Evolutionary conservation across 2,888 invertebrate species (phyloP).

Genomic region (Celastrina argiolus): DNA sequence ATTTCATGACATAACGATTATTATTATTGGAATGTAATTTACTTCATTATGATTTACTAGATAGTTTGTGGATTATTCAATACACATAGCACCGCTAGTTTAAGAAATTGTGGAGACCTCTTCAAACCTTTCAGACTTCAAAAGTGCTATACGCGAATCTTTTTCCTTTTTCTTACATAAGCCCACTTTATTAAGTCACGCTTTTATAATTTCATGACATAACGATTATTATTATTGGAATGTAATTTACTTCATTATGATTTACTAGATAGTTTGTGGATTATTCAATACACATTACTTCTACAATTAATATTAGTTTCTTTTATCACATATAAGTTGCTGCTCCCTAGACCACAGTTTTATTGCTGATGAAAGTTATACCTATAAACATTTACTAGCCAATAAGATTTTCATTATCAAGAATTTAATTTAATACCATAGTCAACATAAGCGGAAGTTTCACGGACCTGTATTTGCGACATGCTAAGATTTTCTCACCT

Average conservation of each 20-base stretch:
- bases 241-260: background rate
- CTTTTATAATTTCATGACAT: slow-evolving; percentile 18
- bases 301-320: background rate
- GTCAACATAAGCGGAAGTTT: background rate
- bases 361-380: background rate
- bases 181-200: slow-evolving; percentile 10
- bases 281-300: slow-evolving; percentile 1
- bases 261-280: background rate
- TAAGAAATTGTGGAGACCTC: background rate
- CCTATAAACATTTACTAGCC: too few species aligned
- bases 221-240: slow-evolving; percentile 7
- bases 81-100: background rate
- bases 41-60: background rate
- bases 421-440: background rate
- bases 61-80: slow-evolving; percentile 4
- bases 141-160: background rate
- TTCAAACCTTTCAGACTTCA: background rate
- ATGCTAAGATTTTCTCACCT: background rate
- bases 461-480: background rate
- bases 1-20: slow-evolving; percentile 15
- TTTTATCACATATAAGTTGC: background rate
- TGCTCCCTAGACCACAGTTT: too few species aligned
- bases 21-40: background rate
- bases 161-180: slow-evolving; percentile 16
- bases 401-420: background rate